Percentiles rank a stretch among this genome's conserved stretches.
Evolutionary conservation across 2,888 invertebrate genomes (phyloP).

Genomic region (Acleris holmiana): DNA sequence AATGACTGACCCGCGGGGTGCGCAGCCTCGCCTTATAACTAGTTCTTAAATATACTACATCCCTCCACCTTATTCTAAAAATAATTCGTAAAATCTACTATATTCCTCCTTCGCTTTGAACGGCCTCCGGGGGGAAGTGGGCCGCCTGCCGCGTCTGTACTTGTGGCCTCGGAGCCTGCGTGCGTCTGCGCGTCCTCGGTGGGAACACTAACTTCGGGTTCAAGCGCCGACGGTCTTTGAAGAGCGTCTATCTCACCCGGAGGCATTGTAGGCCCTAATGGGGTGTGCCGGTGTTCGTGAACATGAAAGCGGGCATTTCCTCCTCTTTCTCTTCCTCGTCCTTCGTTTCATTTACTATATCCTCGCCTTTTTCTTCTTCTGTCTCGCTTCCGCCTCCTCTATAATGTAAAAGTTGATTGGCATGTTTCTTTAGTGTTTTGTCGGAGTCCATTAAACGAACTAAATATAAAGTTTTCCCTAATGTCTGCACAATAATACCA

Average conservation of each 20-base stretch:
- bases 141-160: too few species aligned
- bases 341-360: too few species aligned
- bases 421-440: conserved; percentile 4
- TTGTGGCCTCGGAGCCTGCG: too few species aligned
- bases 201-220: neutral
- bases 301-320: neutral
- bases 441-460: neutral
- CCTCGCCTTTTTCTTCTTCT: too few species aligned
- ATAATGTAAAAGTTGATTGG: too few species aligned
- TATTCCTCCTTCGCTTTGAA: neutral
- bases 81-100: neutral
- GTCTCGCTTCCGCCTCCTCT: too few species aligned
- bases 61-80: too few species aligned
- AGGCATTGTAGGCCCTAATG: too few species aligned
- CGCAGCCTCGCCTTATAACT: too few species aligned
- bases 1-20: too few species aligned
- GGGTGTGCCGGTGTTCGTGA: neutral
- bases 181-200: too few species aligned
- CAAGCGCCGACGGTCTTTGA: neutral
- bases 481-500: too few species aligned
- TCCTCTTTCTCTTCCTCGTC: neutral
- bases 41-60: neutral
- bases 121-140: neutral
- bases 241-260: neutral
- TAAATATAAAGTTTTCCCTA: neutral